A percentile compares a stretch with the other conserved stretches of the same genome.
These are phyloP conservation scores for Heterodera carotae DNA, from an alignment of 1,140 invertebrate genomes.

Conservation along the genomic window DNA sequence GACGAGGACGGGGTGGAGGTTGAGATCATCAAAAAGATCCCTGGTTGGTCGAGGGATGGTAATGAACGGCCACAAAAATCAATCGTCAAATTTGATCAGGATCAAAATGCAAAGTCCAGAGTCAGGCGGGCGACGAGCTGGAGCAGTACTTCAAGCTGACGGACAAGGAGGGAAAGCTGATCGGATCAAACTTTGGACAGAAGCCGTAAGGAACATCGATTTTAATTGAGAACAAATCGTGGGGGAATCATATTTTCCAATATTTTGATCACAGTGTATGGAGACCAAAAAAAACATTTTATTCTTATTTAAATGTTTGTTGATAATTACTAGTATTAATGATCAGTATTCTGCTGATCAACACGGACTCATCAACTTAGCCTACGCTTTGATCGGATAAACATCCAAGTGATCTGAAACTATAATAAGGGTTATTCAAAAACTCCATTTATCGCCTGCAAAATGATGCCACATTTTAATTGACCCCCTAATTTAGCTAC, in stretches of 20 bases:
- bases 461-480: not conserved
- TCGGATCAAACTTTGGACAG: slow-evolving; percentile 56
- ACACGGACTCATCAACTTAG: too few species aligned
- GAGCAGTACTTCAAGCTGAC: slow-evolving; percentile 64
- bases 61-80: not conserved
- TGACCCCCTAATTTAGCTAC: slow-evolving; percentile 45
- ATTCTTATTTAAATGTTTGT: too few species aligned
- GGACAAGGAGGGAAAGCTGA: slow-evolving; percentile 58
- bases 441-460: not conserved
- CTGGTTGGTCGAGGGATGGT: slow-evolving; percentile 35
- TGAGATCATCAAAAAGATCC: slow-evolving; percentile 65
- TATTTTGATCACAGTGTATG: too few species aligned
- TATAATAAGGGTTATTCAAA: too few species aligned
- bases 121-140: slow-evolving; percentile 57
- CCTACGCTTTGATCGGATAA: too few species aligned
- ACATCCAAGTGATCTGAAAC: too few species aligned
- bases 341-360: too few species aligned
- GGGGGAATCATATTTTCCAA: too few species aligned
- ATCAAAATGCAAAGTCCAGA: slow-evolving; percentile 60
- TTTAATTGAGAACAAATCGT: too few species aligned
- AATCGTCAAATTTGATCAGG: slow-evolving; percentile 9
- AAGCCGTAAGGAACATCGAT: slow-evolving; percentile 37
- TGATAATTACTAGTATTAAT: too few species aligned
- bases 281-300: too few species aligned
- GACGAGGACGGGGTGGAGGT: slow-evolving; percentile 65